A percentile compares a stretch with the other conserved stretches of the same genome.
These are phyloP conservation scores for Eupristina koningsbergeri DNA, from an alignment of 1,140 invertebrate genomes.

Conservation along the genomic window DNA sequence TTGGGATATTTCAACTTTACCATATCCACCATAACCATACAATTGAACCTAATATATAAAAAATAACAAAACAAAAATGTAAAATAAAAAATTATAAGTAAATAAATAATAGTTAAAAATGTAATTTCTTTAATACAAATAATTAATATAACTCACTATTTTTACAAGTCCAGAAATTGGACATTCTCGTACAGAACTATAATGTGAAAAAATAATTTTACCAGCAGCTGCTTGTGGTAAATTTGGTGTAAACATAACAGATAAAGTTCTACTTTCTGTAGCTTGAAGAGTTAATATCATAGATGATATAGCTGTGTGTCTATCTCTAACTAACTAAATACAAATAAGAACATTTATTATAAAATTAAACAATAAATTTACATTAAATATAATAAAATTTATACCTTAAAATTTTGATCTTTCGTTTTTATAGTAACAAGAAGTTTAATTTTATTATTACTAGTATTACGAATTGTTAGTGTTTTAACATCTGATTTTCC, in stretches of 20 bases:
- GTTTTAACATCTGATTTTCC: slow-evolving; percentile 71
- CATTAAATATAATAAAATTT: slow-evolving; percentile 21
- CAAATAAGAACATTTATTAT: slow-evolving; percentile 17
- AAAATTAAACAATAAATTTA: slow-evolving; percentile 18
- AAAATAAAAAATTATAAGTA: not conserved
- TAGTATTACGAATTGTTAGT: slow-evolving; percentile 73
- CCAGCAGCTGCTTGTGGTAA: slow-evolving; percentile 67
- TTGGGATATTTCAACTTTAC: slow-evolving; percentile 69
- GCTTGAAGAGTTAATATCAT: slow-evolving; percentile 68
- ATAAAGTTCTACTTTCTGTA: slow-evolving; percentile 70
- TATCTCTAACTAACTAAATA: slow-evolving; percentile 66
- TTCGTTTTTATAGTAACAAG: slow-evolving; percentile 66
- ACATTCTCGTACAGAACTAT: slow-evolving; percentile 61
- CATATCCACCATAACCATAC: slow-evolving; percentile 73
- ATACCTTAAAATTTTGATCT: slow-evolving; percentile 67
- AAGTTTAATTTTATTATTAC: slow-evolving; percentile 71
- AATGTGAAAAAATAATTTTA: slow-evolving; percentile 71
- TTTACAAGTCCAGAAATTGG: slow-evolving; percentile 59
- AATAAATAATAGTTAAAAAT: not conserved
- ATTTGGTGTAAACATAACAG: slow-evolving; percentile 70
- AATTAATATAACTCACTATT: slow-evolving; percentile 57
- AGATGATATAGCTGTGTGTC: slow-evolving; percentile 56
- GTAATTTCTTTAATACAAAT: not conserved
- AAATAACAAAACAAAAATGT: not conserved
- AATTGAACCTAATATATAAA: slow-evolving; percentile 62